Base-by-base conservation (phyloP, 2,888 invertebrate genomes). In the Phaonia tiefii region DNA sequence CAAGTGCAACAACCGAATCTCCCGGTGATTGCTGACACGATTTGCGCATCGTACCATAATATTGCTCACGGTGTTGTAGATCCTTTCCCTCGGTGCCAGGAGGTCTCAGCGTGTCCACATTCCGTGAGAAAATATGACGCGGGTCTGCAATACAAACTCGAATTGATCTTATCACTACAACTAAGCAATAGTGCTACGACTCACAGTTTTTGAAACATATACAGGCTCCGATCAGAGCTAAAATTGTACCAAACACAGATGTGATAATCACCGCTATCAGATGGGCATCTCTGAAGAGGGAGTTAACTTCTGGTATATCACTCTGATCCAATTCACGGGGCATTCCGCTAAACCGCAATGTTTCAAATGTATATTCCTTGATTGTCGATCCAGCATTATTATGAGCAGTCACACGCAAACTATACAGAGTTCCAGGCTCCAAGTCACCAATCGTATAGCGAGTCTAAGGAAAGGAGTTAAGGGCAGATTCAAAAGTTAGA, bases 321-420 rank as follows among this genome's bases (percentile, higher is more conserved):
- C 83, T 85, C 8, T 86, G 85, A 58, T 87, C 86, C 65, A 87
- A 70, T 2, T 85, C 86, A 13, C 82, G 80, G 31, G 88, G 85
- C 60, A 91, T 89, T 86, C 92, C 92, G 83, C 92, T 90, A 72
- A 92, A 90, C 31, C 92, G 92, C 66, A 92, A 88, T 1, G 94
- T 94, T 75, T 91, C 92, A 87, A 94, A 93, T 77, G 91, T 91
- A 84, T 93, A 92, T 83, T 92, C 92, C 56, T 92, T 92, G 63
- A 93, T 92, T 1, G 93, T 93, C 10, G 93, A 92, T 0, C 94
- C 94, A 3, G 94, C 94, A 86, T 93, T 93, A 86, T 93, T 94
- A 85, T 93, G 92, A 0, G 94, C 94, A 1, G 92, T 92, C 37
- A 94, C 91, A 11, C 92, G 91, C 58, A 92, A 86, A 84, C 91